phyloP scores from a whole-genome alignment of 1,140 invertebrate genomes.

The Drosophila rufa region DNA sequence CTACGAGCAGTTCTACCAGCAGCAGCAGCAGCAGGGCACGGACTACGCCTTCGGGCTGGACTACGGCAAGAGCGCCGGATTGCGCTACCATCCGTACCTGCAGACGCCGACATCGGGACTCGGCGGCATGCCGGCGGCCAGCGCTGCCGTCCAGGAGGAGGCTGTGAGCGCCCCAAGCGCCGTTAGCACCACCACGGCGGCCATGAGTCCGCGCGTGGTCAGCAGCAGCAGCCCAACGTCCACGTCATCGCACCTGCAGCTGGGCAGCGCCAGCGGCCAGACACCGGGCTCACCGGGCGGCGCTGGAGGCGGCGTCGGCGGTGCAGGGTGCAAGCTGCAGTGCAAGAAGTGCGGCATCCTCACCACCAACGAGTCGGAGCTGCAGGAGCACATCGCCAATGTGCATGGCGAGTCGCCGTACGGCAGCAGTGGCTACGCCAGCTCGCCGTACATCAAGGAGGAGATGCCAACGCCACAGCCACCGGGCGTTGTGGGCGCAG shows the following conservation, averaged over 20 bases:
- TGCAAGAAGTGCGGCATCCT: conserved; percentile 93
- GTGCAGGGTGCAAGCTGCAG: conserved; percentile 86
- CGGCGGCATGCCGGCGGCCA: conserved; percentile 34
- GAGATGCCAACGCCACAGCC: conserved; percentile 70
- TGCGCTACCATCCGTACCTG: conserved; percentile 82
- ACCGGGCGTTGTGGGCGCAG: conserved; percentile 70
- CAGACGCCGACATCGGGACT: conserved; percentile 69
- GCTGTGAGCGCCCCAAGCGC: conserved; percentile 32
- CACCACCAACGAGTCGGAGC: conserved; percentile 89
- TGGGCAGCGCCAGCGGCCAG: conserved; percentile 80
- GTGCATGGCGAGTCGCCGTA: conserved; percentile 88
- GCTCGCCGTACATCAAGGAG: conserved; percentile 84
- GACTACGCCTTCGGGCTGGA: conserved; percentile 46
- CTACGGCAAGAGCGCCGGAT: conserved; percentile 42
- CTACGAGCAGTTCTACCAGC: conserved; percentile 84
- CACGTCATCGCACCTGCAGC: conserved; percentile 73
- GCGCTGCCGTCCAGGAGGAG: conserved; percentile 15
- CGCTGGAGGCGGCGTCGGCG: conserved; percentile 34
- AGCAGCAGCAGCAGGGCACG: conserved; percentile 64
- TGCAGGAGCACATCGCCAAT: conserved; percentile 90
- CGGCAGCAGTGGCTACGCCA: conserved; percentile 81
- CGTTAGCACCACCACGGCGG: conserved; percentile 62
- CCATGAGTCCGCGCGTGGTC: conserved; percentile 82
- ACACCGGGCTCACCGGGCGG: conserved; percentile 88
- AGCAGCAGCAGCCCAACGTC: conserved; percentile 82